phyloP scores from a whole-genome alignment of 1,140 invertebrate species.

The Cydia amplana region DNA sequence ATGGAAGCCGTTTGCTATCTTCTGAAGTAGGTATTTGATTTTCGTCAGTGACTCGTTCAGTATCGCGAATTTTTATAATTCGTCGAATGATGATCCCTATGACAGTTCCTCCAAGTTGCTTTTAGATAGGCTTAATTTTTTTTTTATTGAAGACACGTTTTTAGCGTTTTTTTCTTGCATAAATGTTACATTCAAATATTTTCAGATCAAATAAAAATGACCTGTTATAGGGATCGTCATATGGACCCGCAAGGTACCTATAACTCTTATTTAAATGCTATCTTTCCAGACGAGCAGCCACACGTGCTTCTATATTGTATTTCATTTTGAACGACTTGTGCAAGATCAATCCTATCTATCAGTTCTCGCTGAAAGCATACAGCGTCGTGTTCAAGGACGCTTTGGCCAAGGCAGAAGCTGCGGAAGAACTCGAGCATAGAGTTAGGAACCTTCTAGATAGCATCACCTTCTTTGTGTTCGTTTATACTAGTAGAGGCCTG shows the following conservation, averaged over 20 bases:
- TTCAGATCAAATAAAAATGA: too few species aligned
- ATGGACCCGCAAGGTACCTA: neutral
- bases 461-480: conserved; percentile 91
- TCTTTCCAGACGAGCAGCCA: conserved; percentile 85
- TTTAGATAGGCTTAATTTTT: too few species aligned
- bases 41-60: too few species aligned
- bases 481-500: conserved; percentile 93
- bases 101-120: too few species aligned
- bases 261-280: neutral
- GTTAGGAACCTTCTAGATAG: conserved; percentile 91
- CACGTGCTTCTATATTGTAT: conserved; percentile 93
- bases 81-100: too few species aligned
- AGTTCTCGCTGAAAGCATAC: conserved; percentile 97
- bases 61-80: too few species aligned
- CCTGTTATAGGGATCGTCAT: too few species aligned
- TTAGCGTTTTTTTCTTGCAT: too few species aligned
- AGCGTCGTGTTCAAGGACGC: conserved; percentile 95
- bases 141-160: too few species aligned
- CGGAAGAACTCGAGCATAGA: conserved; percentile 85
- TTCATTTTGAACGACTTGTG: conserved; percentile 96
- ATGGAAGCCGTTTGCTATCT: too few species aligned
- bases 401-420: conserved; percentile 84
- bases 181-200: too few species aligned
- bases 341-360: conserved; percentile 97
- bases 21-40: too few species aligned